Conservation (phyloP, 2,888 invertebrate species). For the Calameuta idolon region DNA sequence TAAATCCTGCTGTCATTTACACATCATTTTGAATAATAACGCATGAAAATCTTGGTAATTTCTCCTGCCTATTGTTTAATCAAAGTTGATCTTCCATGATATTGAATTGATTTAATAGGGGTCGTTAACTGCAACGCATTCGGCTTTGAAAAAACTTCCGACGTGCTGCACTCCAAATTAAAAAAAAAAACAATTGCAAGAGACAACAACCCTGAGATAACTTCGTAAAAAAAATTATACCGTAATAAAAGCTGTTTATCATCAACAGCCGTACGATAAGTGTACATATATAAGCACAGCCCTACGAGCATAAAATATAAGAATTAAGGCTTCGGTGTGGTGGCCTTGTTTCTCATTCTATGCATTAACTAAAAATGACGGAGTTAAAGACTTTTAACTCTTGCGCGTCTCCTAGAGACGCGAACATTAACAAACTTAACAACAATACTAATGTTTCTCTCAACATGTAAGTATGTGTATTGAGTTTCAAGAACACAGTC, state of each 20-base stretch:
- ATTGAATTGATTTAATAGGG: background rate
- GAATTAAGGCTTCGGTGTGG: constrained; percentile 15
- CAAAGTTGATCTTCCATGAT: background rate
- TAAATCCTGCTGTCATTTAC: background rate
- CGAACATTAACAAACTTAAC: constrained; percentile 49
- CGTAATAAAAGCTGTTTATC: background rate
- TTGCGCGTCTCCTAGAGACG: background rate
- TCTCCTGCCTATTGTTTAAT: background rate
- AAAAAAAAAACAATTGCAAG: background rate
- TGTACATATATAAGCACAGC: constrained; percentile 44
- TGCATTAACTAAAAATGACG: constrained; percentile 2
- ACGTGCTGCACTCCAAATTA: background rate
- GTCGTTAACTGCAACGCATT: background rate
- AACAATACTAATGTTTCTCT: constrained; percentile 53
- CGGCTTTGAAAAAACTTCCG: too few relatives aligned
- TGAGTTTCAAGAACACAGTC: constrained; percentile 31
- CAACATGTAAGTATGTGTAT: constrained; percentile 29
- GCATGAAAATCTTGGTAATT: background rate
- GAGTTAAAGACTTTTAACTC: background rate
- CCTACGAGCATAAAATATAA: constrained; percentile 35
- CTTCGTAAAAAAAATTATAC: background rate
- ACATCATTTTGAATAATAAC: background rate
- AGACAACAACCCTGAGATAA: background rate
- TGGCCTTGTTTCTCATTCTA: constrained; percentile 1
- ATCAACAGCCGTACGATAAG: background rate